A percentile compares a stretch with the other conserved stretches of the same genome.
Conservation (phyloP, 2,888 invertebrate genomes). For the Hypena proboscidalis region DNA sequence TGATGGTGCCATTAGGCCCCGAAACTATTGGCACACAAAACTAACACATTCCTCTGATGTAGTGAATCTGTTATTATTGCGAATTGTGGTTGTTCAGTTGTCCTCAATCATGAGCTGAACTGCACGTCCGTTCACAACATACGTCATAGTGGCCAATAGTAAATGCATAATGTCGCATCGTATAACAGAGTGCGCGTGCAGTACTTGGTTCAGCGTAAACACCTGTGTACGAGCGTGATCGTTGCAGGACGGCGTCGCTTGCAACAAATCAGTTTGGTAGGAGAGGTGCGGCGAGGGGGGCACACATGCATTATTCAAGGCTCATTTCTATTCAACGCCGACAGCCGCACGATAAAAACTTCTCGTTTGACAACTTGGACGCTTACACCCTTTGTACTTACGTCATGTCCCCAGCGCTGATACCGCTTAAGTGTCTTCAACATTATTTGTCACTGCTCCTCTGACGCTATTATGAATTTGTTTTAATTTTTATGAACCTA, state of each 20-base stretch:
- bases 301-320: constrained; percentile 81
- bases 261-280: constrained; percentile 71
- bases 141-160: constrained; percentile 1
- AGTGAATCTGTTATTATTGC: too few species aligned
- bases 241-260: constrained; percentile 51
- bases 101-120: constrained; percentile 24
- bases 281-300: constrained; percentile 52
- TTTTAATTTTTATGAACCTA: constrained; percentile 38
- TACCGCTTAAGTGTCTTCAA: constrained; percentile 50
- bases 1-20: too few species aligned
- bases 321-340: constrained; percentile 84
- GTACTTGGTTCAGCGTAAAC: constrained; percentile 40
- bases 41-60: too few species aligned
- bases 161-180: too few species aligned
- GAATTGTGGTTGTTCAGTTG: too few species aligned
- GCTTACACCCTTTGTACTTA: constrained; percentile 82
- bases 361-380: constrained; percentile 83
- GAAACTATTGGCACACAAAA: too few species aligned
- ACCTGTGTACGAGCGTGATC: constrained; percentile 49
- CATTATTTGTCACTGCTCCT: constrained; percentile 57
- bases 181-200: not conserved
- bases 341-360: constrained; percentile 83
- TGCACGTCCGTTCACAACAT: too few species aligned
- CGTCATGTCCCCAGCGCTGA: constrained; percentile 64
- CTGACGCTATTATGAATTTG: constrained; percentile 51